Evolutionary conservation across 2,797 vertebrate species (phyloP).

Genomic region (Perodicticus potto): DNA sequence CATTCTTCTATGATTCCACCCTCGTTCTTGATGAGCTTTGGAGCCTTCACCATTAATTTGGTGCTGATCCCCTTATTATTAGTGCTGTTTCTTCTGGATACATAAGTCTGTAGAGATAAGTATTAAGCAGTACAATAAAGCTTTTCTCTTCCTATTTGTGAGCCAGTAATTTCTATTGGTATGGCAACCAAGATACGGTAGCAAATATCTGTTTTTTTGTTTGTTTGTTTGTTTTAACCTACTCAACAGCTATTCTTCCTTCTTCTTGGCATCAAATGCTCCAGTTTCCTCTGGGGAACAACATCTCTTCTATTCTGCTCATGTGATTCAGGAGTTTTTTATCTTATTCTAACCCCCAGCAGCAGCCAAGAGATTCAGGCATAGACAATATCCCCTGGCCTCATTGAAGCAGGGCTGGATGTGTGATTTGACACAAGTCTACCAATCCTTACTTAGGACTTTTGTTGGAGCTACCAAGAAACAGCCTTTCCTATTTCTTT

Average conservation of each 20-base stretch:
- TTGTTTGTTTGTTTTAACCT: background rate
- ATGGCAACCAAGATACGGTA: background rate
- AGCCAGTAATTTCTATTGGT: background rate
- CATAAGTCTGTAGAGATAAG: background rate
- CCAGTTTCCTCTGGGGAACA: background rate
- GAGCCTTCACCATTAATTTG: background rate
- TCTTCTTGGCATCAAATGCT: background rate
- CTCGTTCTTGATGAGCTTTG: background rate
- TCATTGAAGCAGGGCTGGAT: background rate
- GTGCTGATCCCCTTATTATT: background rate
- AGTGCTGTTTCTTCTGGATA: background rate
- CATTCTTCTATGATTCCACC: background rate
- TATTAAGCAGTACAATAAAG: background rate
- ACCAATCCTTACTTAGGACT: background rate
- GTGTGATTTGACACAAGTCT: background rate
- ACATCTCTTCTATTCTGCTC: background rate
- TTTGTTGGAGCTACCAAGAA: conserved; percentile 3
- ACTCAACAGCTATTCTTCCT: background rate
- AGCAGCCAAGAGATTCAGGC: background rate
- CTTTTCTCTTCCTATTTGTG: background rate
- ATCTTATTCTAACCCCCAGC: background rate
- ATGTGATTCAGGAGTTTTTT: background rate
- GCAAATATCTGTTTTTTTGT: background rate
- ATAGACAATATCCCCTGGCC: background rate
- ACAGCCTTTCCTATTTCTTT: background rate